Percentiles rank a stretch among this genome's conserved stretches.
These are phyloP conservation scores for Graptemys geographica DNA, from an alignment of 2,797 vertebrate species.

Conservation along the genomic window DNA sequence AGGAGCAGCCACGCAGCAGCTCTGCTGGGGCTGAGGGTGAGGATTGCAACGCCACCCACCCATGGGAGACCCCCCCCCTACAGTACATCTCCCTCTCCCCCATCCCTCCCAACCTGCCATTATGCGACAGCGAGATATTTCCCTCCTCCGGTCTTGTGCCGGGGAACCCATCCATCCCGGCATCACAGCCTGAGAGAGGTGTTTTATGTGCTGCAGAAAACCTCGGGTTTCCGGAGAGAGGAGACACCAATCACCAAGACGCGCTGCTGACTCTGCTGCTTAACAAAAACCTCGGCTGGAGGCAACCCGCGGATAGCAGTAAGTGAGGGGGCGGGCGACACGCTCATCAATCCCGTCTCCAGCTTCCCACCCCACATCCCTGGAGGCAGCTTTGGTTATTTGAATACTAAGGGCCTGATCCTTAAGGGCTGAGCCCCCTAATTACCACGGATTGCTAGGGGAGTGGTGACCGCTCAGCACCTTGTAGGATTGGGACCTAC, in stretches of 20 bases:
- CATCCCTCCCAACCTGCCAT: background rate
- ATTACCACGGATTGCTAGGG: background rate
- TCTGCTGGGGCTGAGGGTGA: background rate
- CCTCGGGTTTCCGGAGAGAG: constrained; percentile 71
- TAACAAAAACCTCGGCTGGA: constrained; percentile 66
- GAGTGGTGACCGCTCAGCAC: background rate
- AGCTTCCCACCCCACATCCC: background rate
- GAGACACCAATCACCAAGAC: constrained; percentile 63
- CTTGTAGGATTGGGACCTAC: background rate
- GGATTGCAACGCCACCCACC: background rate
- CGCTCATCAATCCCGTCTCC: background rate
- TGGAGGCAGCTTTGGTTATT: background rate
- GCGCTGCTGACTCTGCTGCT: constrained; percentile 74
- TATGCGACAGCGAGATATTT: background rate
- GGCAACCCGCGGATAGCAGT: constrained; percentile 69
- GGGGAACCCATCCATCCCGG: background rate
- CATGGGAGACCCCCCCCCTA: background rate
- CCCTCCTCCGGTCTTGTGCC: background rate
- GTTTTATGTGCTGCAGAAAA: constrained; percentile 66
- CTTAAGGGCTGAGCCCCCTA: background rate
- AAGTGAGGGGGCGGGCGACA: background rate
- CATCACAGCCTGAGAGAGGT: background rate
- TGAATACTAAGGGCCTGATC: background rate
- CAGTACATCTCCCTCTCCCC: background rate
- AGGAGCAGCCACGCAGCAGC: background rate